These are phyloP conservation scores for Cepaea nemoralis DNA, from an alignment of 1,140 invertebrate species.

Conservation along the genomic window DNA sequence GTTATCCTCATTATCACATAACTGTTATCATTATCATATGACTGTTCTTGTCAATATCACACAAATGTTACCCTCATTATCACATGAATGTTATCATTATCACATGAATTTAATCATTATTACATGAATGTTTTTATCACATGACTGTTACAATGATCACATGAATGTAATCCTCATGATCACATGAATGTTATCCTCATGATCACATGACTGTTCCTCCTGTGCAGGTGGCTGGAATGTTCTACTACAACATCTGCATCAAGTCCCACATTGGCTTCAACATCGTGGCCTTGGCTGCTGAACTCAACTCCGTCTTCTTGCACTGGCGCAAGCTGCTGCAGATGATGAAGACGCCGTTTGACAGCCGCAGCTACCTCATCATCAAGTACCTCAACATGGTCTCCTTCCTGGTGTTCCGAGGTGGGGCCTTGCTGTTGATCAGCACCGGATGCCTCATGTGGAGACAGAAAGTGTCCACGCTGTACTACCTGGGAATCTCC, in stretches of 20 bases:
- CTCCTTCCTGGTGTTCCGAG: slow-evolving; percentile 61
- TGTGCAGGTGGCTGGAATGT: slow-evolving; percentile 65
- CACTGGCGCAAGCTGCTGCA: slow-evolving; percentile 67
- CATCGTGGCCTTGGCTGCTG: slow-evolving; percentile 61
- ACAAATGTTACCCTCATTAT: too few relatives aligned
- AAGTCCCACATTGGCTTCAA: slow-evolving; percentile 64
- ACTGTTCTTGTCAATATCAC: too few relatives aligned
- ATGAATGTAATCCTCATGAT: too few relatives aligned
- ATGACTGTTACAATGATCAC: too few relatives aligned
- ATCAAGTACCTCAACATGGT: slow-evolving; percentile 57
- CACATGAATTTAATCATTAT: too few relatives aligned
- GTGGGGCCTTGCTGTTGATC: slow-evolving; percentile 51
- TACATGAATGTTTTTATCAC: too few relatives aligned
- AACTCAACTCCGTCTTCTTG: slow-evolving; percentile 68
- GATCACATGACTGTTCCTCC: too few relatives aligned
- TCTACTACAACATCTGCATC: slow-evolving; percentile 63
- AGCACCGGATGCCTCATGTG: slow-evolving; percentile 52
- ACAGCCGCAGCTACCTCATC: slow-evolving; percentile 52
- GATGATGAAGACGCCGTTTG: slow-evolving; percentile 55
- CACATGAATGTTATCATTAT: too few relatives aligned
- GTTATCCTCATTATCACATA: too few relatives aligned
- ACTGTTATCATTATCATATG: too few relatives aligned
- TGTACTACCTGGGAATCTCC: slow-evolving; percentile 52
- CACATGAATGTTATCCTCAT: too few relatives aligned
- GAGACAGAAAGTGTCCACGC: slow-evolving; percentile 44